These are phyloP conservation scores for Cryptotis parvus DNA, from an alignment of 2,113 vertebrate species.

Conservation along the genomic window DNA sequence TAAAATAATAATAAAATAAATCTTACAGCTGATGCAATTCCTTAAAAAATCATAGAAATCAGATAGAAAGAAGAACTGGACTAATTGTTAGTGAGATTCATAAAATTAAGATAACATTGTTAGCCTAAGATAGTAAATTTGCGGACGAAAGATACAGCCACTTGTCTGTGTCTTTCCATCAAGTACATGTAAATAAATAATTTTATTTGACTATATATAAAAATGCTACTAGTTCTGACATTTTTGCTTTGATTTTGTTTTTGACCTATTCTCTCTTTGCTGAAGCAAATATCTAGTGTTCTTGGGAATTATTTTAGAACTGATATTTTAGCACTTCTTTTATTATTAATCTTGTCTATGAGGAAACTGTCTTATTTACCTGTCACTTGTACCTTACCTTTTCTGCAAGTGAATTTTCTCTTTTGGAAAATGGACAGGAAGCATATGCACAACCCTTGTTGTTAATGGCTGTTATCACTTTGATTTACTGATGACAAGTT, in stretches of 20 bases:
- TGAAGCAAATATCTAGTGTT: constrained; percentile 6
- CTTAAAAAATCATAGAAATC: constrained; percentile 9
- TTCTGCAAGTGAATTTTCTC: constrained; percentile 81
- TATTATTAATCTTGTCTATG: constrained; percentile 72
- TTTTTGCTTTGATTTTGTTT: neutral
- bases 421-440: constrained; percentile 82
- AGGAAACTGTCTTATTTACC: constrained; percentile 64
- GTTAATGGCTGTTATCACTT: constrained; percentile 83
- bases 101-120: neutral
- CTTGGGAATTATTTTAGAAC: constrained; percentile 19
- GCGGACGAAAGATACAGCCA: too few species aligned
- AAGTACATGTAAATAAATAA: neutral
- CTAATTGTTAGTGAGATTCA: neutral
- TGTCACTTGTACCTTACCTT: constrained; percentile 83
- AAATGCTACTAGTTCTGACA: neutral
- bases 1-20: constrained; percentile 9
- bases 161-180: neutral
- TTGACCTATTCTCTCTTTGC: neutral
- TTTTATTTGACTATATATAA: constrained; percentile 8
- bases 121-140: neutral
- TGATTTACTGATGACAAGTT: constrained; percentile 84
- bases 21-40: neutral
- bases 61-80: neutral
- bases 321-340: constrained; percentile 63
- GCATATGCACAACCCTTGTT: constrained; percentile 65